Percentiles rank a stretch among this genome's conserved stretches.
These are phyloP conservation scores for Plebejus argus DNA, from an alignment of 2,888 invertebrate genomes.

Conservation along the genomic window DNA sequence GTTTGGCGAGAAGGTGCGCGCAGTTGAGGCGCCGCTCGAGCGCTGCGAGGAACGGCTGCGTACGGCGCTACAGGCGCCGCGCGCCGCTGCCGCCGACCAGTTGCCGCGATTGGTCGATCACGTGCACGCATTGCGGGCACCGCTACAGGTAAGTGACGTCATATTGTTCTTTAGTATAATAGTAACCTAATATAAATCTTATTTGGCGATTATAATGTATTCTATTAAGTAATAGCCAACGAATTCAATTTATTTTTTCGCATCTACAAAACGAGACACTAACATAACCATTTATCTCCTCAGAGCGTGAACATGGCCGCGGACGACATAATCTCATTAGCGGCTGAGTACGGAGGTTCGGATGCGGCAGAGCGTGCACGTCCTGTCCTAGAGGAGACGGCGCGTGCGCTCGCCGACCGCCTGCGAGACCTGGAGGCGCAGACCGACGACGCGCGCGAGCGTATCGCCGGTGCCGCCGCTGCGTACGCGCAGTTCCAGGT, in stretches of 20 bases:
- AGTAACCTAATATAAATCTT: no score
- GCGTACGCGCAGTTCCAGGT: constrained; percentile 93
- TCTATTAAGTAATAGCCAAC: background rate
- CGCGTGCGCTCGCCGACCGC: constrained; percentile 87
- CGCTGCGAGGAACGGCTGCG: constrained; percentile 91
- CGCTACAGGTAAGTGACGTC: constrained; percentile 71
- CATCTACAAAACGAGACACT: background rate
- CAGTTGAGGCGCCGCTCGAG: constrained; percentile 91
- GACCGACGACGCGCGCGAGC: constrained; percentile 88
- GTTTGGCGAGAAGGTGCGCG: constrained; percentile 91
- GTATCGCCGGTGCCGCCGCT: constrained; percentile 91
- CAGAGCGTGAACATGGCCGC: constrained; percentile 83
- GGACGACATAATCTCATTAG: constrained; percentile 83
- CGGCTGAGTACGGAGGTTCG: constrained; percentile 84
- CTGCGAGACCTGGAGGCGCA: constrained; percentile 88
- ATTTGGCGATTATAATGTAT: no score
- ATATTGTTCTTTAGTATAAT: background rate
- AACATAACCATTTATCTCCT: background rate
- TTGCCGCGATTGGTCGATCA: constrained; percentile 92
- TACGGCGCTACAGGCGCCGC: constrained; percentile 84
- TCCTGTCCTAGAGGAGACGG: constrained; percentile 87
- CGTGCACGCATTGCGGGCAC: constrained; percentile 88
- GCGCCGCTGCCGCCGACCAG: constrained; percentile 90
- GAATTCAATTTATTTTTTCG: background rate
- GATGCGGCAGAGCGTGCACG: constrained; percentile 89